phyloP scores from a whole-genome alignment of 2,113 vertebrate species.

The Forbesichthys agassizii region DNA sequence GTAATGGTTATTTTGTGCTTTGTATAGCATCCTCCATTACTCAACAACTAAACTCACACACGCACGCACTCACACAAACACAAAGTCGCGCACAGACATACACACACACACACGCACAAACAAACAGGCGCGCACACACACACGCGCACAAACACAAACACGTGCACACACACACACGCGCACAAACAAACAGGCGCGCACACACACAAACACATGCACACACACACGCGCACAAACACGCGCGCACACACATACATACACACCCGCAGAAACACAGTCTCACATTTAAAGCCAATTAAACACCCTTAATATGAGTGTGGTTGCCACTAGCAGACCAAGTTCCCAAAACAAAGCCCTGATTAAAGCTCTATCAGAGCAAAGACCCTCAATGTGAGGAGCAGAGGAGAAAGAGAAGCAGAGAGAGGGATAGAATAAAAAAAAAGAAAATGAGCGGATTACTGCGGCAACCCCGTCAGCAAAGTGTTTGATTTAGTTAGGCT shows the following conservation, averaged over 20 bases:
- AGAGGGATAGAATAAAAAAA: conserved; percentile 20
- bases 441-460: conserved; percentile 43
- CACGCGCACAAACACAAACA: background rate
- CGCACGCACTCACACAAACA: conserved; percentile 7
- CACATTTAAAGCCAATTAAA: conserved; percentile 48
- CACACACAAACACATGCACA: conserved; percentile 36
- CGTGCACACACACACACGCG: conserved; percentile 16
- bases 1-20: conserved; percentile 7
- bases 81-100: background rate
- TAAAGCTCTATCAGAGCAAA: conserved; percentile 28
- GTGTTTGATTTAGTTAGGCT: conserved; percentile 62
- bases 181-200: background rate
- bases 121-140: conserved; percentile 15
- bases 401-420: background rate
- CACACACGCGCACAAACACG: conserved; percentile 4
- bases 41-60: conserved; percentile 36
- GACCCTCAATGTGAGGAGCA: conserved; percentile 11
- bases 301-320: conserved; percentile 16
- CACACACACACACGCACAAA: conserved; percentile 25
- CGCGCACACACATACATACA: too few species aligned
- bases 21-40: conserved; percentile 35
- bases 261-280: too few species aligned
- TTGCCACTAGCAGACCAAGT: conserved; percentile 21
- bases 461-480: conserved; percentile 29
- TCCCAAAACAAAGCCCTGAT: conserved; percentile 37